Evolutionary conservation across 2,113 vertebrate species (phyloP), one percentile per base, ranked within the genome.

Genomic region (Bos javanicus): DNA sequence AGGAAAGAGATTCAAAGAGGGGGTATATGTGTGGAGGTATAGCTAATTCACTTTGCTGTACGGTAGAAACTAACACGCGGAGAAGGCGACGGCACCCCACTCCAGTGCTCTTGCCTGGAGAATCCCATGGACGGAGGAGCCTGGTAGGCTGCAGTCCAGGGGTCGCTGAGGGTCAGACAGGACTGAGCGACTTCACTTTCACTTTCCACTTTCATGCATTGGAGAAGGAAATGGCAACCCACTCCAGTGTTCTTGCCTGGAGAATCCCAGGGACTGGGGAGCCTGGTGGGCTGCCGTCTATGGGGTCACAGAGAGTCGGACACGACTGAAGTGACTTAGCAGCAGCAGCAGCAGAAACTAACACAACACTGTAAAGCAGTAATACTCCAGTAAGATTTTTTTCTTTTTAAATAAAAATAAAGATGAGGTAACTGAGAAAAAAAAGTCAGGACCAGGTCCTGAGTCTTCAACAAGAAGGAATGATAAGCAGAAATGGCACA

Each of bases 291-390:
- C 54, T 56, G 54, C 56, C 0, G 3, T 57, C 56, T 23, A 23
- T 1, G 21, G 56, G 56, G 21, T 57, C 56, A 0, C 56, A 10
- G 3, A 57, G 56, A 23, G 7, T 23, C 56, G 0, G 56, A 57
- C 21, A 57, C 1, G 8, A 23, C 56, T 57, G 56, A 56, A 9
- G 21, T 0, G 56, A 57, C 56, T 57, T 57, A 23, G 56, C 56
- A 23, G 56, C 56, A 57, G 54, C 7, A 56, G 56, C 17, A 71
- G 67, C 21, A 13, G 19, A 36, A 74, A 39, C 19, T 36, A 74
- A 43, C 6, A 26, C 36, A 25, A 26, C 71, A 74, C 36, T 26
- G 36, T 74, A 74, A 25, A 23, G 36, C 36, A 74, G 39, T 43
- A 25, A 14, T 13, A 74, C 21, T 43, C 21, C 21, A 74, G 12